Base-by-base conservation (phyloP, 2,797 vertebrate species). In the Gymnoscopelus braueri region DNA sequence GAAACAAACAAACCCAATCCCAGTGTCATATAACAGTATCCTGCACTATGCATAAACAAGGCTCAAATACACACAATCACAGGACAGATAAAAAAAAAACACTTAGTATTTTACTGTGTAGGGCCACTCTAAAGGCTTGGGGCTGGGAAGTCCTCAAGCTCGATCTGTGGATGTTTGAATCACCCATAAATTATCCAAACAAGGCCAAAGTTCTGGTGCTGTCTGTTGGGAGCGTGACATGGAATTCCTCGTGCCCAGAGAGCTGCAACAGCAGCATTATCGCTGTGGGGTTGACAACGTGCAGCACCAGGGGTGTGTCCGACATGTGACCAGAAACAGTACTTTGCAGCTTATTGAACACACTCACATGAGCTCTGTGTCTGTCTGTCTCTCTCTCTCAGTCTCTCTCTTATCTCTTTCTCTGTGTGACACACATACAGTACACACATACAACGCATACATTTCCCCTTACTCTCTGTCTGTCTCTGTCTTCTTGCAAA, bases 341-440 rank as follows among this genome's bases (percentile, higher is more conserved):
- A 49, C 58, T 69, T 44, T 73, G 55, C 47, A 51, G 52, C 26
- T 61, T 77, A 68, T 77, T 79, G 66, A 71, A 82, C 60, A 65
- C 19, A 65, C 59, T 64, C 69, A 63, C 53, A 63, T 72, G 58
- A 80, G 65, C 51, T 64, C 61, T 56, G 26, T 29, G 9, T 32
- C 26, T 23, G 1, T 14, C 35, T 47, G 1, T 61, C 39, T 49
- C 44, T 47, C 52, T 56, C 23, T 57, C 2, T 35, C 15, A 14
- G 10, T 5, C 15, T 51, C 13, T 51, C 10, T 50, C 51, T 64
- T 51, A 1, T 51, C 50, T 51, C 50, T n/a, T 2, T 51, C 50
- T 51, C 50, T 29, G 12, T 8, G 39, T 44, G 39, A 51, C 24
- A 51, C 10, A 26, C 4, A 55, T 29, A 69, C 35, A 68, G 39